phyloP scores from a whole-genome alignment of 2,113 vertebrate species.

The Cyprinus carpio region DNA sequence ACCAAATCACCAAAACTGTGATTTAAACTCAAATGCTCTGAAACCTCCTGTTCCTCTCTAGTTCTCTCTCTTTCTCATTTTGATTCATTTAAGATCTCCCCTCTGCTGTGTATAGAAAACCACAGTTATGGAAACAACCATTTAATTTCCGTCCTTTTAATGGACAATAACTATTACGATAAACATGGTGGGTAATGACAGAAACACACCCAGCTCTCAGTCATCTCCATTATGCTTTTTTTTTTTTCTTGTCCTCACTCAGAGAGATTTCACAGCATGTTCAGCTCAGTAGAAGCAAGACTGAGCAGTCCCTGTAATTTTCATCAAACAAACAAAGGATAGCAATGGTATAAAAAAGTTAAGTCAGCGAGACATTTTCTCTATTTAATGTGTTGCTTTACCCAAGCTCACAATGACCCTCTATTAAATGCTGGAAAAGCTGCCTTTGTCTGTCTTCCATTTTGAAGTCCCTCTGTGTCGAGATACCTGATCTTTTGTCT shows the following conservation, averaged over 20 bases:
- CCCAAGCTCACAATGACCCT: neutral
- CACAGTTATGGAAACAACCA: conserved; percentile 42
- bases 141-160: conserved; percentile 36
- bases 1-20: no score
- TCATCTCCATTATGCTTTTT: conserved; percentile 20
- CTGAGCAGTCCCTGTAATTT: conserved; percentile 36
- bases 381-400: neutral
- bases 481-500: conserved; percentile 35
- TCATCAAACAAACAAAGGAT: conserved; percentile 52
- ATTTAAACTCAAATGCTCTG: conserved; percentile 18
- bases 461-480: neutral
- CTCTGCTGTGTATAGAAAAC: conserved; percentile 47
- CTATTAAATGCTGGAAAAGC: neutral
- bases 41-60: neutral
- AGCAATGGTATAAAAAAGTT: conserved; percentile 44
- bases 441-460: neutral
- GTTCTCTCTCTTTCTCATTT: conserved; percentile 27
- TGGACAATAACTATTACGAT: conserved; percentile 37
- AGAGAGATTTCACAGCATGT: conserved; percentile 2
- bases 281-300: conserved; percentile 11
- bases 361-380: neutral
- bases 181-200: conserved; percentile 8
- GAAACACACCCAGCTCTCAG: conserved; percentile 22
- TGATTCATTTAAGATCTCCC: conserved; percentile 23
- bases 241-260: neutral